Evolutionary conservation across 2,888 invertebrate species (phyloP), one percentile per base, ranked within the genome.

Genomic region (Heteromyza rotundicornis): DNA sequence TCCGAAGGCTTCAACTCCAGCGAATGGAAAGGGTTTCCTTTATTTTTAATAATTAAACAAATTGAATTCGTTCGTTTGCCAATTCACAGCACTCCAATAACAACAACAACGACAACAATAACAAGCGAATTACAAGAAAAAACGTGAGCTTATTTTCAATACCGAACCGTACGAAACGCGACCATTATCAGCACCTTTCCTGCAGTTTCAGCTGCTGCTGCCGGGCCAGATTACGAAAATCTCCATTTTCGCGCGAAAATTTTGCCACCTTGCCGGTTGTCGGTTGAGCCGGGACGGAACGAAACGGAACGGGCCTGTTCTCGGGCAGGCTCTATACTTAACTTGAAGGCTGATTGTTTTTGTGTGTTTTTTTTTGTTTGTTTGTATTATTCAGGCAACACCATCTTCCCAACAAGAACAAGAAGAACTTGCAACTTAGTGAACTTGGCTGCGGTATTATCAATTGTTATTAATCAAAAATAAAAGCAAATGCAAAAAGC

Each of bases 381-480:
- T n/a, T n/a, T n/a, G 27, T 7, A 27, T 27, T 27, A 27, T 27
- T 27, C 27, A 27, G 20, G 35, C 20, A 35, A 16, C 17, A 20
- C 14, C 22, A n/a, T n/a, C n/a, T n/a, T n/a, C n/a, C 12, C 14
- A 35, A 55, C 36, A 40, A 40, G 8, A 47, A 47, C 47, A 47
- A 47, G 2, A 35, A 27, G 19, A 55, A 36, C 20, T 22, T 3
- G 2, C 35, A 32, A 16, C 35, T n/a, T 32, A 23, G 14, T 35
- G 40, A 52, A 52, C 40, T 59, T 52, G 58, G 27, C 52, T 59
- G 47, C 47, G 24, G 49, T 20, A 60, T 68, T 76, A 77, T 72
- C 76, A 72, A 69, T 73, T 76, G 79, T 78, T 79, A 79, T 79
- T 79, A 76, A 76, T 76, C 76, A 70, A 72, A 72, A 73, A 71